Evolutionary conservation across 2,888 invertebrate species (phyloP), one percentile per base, ranked within the genome.

Genomic region (Diarsia rubi): DNA sequence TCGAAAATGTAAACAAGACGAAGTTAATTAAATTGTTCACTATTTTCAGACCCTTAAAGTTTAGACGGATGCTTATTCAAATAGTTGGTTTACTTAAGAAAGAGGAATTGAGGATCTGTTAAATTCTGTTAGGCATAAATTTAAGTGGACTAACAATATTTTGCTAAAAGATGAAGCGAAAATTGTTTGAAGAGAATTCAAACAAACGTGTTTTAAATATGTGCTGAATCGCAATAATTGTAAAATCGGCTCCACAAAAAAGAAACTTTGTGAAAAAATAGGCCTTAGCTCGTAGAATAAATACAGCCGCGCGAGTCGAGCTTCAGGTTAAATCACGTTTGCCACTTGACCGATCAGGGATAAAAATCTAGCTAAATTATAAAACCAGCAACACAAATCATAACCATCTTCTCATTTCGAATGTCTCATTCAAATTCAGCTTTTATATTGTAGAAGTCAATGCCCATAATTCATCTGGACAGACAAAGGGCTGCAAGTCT

Each of bases 401-500:
- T 54, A 45, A 62, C 27, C 27, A 69, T 67, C 42, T 73, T 69
- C 19, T 47, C 37, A 66, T 47, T 74, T 73, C 27, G 12, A 64
- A 37, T 37, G 37, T 37, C 37, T 6, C 37, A 37, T 37, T 37
- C 62, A 68, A 83, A 80, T 73, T 65, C 54, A 47, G 44, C 37
- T 49, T 81, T 78, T 42, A 79, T 69, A 59, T 69, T 42, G 47
- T 70, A 84, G 57, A 78, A 82, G 81, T 85, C 82, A 82, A 85
- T 88, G 84, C 78, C 79, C 73, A 86, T 90, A 89, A 91, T 86
- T 91, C 89, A 91, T 86, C 70, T 81, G 73, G 59, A 71, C 76
- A 74, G 75, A 89, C 88, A 89, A 91, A 91, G 88, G 86, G 88
- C 85, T 90, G 88, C 88, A 89, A 85, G 79, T 82, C 86, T 83